A percentile compares a stretch with the other conserved stretches of the same genome.
These are phyloP conservation scores for Caenorhabditis virilis DNA, from an alignment of 2,888 invertebrate species.

Conservation along the genomic window DNA sequence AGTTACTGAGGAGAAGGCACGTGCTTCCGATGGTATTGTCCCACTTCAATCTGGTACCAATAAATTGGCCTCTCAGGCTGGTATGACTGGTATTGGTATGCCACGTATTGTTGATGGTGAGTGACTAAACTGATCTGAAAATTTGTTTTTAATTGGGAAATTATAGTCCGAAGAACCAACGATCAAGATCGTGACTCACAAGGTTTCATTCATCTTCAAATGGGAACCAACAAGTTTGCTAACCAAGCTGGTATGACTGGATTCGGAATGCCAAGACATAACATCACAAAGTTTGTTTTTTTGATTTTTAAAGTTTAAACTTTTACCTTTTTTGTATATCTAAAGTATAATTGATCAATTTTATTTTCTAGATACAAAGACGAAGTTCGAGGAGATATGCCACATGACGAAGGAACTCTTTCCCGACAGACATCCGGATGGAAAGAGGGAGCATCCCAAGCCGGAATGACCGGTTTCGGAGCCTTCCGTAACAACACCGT, in stretches of 20 bases:
- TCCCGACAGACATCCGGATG: slow-evolving; percentile 68
- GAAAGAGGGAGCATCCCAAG: slow-evolving; percentile 67
- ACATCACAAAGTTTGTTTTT: slow-evolving; percentile 64
- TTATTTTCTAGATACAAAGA: slow-evolving; percentile 54
- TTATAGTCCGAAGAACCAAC: slow-evolving; percentile 60
- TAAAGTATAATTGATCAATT: no score
- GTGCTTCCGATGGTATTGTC: slow-evolving; percentile 70
- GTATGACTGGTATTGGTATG: slow-evolving; percentile 73
- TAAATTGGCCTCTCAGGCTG: slow-evolving; percentile 72
- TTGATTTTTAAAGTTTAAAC: not conserved
- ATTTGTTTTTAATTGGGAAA: no score
- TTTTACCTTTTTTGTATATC: no score
- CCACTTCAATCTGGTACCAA: slow-evolving; percentile 73
- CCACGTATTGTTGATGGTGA: slow-evolving; percentile 72
- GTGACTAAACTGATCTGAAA: no score
- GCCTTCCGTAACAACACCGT: slow-evolving; percentile 69
- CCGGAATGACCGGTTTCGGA: slow-evolving; percentile 69
- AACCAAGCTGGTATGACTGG: slow-evolving; percentile 68
- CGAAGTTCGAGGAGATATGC: slow-evolving; percentile 68
- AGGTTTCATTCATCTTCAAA: slow-evolving; percentile 69
- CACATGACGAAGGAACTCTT: slow-evolving; percentile 67
- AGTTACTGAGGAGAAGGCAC: slow-evolving; percentile 68
- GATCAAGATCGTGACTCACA: slow-evolving; percentile 68
- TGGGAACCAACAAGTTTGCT: slow-evolving; percentile 68
- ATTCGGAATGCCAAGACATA: slow-evolving; percentile 68